These are phyloP conservation scores for Orthosia incerta DNA, from an alignment of 2,888 invertebrate species.

Conservation along the genomic window DNA sequence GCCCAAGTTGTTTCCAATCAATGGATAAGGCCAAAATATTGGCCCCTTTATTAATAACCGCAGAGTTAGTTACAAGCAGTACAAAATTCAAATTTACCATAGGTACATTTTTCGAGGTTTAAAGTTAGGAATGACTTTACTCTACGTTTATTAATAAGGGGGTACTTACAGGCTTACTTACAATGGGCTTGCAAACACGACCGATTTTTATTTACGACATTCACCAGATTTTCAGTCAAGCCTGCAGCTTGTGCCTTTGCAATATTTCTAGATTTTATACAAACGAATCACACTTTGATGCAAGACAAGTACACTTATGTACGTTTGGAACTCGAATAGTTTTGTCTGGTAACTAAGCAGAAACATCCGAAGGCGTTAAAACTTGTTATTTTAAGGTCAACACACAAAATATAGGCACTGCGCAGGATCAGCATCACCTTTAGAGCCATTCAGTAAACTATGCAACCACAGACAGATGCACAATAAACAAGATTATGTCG, in stretches of 20 bases:
- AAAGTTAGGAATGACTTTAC: no score
- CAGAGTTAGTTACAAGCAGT: background rate
- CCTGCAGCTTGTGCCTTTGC: background rate
- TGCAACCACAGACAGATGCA: background rate
- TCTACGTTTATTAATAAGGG: no score
- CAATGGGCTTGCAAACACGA: background rate
- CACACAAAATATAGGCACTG: background rate
- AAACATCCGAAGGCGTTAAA: constrained; percentile 4
- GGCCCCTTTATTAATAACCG: background rate
- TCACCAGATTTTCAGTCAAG: background rate
- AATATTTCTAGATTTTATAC: background rate
- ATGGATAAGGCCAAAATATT: background rate
- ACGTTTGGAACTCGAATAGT: background rate
- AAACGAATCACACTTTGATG: constrained; percentile 11
- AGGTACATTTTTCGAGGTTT: no score
- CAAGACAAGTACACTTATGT: constrained; percentile 2
- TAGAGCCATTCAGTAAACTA: background rate
- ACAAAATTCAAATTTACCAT: no score
- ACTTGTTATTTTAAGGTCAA: background rate
- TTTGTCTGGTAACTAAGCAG: background rate
- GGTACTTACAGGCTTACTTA: no score
- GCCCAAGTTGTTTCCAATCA: background rate
- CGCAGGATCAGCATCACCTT: background rate
- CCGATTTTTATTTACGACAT: background rate
- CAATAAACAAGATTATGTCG: background rate